A percentile compares a stretch with the other conserved stretches of the same genome.
Evolutionary conservation across 2,888 invertebrate genomes (phyloP).

Genomic region (Agapostemon virescens): DNA sequence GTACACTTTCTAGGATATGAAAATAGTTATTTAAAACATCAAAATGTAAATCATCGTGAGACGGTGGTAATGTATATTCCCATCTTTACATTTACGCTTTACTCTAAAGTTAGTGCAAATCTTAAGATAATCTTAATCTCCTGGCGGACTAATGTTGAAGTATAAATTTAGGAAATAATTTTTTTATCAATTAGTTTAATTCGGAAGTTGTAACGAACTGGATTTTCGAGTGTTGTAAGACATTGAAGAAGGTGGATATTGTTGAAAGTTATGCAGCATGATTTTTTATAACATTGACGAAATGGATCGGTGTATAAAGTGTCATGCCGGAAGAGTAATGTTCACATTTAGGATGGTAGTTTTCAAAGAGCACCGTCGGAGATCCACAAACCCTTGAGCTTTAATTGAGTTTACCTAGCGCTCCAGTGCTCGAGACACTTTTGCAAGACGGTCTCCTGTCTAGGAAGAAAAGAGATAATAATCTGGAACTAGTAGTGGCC

Average conservation of each 20-base stretch:
- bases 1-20: too few relatives aligned
- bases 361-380: slow-evolving; percentile 54
- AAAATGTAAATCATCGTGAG: too few relatives aligned
- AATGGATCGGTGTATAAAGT: slow-evolving; percentile 27
- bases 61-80: too few relatives aligned
- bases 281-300: slow-evolving; percentile 16
- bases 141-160: too few relatives aligned
- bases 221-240: neutral
- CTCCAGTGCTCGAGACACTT: slow-evolving; percentile 54
- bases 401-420: slow-evolving; percentile 68
- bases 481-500: slow-evolving; percentile 55
- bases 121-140: too few relatives aligned
- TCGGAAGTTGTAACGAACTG: too few relatives aligned
- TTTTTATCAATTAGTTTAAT: too few relatives aligned
- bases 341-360: slow-evolving; percentile 40
- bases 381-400: slow-evolving; percentile 59
- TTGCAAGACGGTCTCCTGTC: slow-evolving; percentile 47
- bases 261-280: slow-evolving; percentile 7
- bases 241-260: neutral
- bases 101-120: too few relatives aligned
- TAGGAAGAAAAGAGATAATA: slow-evolving; percentile 48
- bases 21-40: too few relatives aligned
- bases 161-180: too few relatives aligned
- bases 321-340: slow-evolving; percentile 41
- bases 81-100: too few relatives aligned